phyloP scores from a whole-genome alignment of 2,888 invertebrate genomes.

The Drosophila robusta region DNA sequence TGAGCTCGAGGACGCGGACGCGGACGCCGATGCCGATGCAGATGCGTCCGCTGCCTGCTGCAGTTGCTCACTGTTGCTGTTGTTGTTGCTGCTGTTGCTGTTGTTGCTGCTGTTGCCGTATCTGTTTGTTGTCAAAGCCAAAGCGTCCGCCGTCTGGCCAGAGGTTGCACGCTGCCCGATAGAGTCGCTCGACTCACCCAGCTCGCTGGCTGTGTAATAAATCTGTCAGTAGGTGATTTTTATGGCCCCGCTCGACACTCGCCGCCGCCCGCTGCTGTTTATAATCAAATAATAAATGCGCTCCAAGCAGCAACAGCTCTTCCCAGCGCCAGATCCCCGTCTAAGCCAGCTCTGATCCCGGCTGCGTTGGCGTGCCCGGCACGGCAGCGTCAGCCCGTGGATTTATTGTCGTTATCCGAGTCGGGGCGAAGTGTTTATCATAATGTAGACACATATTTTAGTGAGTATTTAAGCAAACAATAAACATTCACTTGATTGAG shows the following conservation, averaged over 20 bases:
- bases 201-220: constrained; percentile 79
- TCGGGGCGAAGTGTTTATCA: constrained; percentile 71
- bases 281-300: constrained; percentile 79
- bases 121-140: constrained; percentile 75
- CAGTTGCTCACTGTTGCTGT: constrained; percentile 34
- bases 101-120: constrained; percentile 58
- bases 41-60: constrained; percentile 22
- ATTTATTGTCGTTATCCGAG: constrained; percentile 73
- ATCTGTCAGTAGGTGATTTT: constrained; percentile 83
- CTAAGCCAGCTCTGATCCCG: constrained; percentile 23
- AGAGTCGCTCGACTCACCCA: constrained; percentile 35
- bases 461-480: constrained; percentile 71
- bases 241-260: constrained; percentile 76
- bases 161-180: constrained; percentile 42
- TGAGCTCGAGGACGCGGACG: constrained; percentile 66
- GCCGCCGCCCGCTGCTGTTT: constrained; percentile 68
- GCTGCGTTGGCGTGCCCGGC: constrained; percentile 63
- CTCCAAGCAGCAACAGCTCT: constrained; percentile 56
- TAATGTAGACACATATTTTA: constrained; percentile 74
- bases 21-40: constrained; percentile 20
- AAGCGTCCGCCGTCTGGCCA: constrained; percentile 45
- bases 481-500: constrained; percentile 54
- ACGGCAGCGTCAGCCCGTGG: constrained; percentile 50
- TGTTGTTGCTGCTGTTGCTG: constrained; percentile 33
- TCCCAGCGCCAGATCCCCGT: constrained; percentile 24